These are phyloP conservation scores for Rousettus leschenaultii DNA, from an alignment of 2,113 vertebrate species.

Conservation along the genomic window DNA sequence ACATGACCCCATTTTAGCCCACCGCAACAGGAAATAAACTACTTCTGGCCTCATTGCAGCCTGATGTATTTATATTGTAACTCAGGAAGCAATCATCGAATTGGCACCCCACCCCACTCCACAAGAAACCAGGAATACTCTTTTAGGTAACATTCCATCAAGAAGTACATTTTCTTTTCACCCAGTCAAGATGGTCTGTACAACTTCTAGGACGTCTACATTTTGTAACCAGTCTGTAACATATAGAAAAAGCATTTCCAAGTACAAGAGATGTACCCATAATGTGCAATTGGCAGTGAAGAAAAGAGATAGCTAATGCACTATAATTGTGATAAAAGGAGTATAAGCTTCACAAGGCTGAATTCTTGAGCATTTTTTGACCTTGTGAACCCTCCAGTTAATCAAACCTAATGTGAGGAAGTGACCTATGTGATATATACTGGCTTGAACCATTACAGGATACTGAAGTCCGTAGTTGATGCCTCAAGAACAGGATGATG, in stretches of 20 bases:
- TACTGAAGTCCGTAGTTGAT: neutral
- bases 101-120: neutral
- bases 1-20: neutral
- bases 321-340: neutral
- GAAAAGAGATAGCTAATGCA: neutral
- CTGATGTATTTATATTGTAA: neutral
- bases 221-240: slow-evolving; percentile 14
- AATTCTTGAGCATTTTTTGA: neutral
- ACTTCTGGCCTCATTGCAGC: neutral
- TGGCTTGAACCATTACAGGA: neutral
- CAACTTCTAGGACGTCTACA: neutral
- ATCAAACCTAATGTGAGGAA: neutral
- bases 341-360: neutral
- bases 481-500: neutral
- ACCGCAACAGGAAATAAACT: neutral
- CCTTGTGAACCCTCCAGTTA: neutral
- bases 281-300: neutral
- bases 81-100: neutral
- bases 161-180: neutral
- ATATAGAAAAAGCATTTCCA: neutral
- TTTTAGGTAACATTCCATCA: neutral
- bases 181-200: neutral
- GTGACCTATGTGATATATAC: neutral
- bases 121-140: neutral
- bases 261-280: neutral